Percentiles rank a stretch among this genome's conserved stretches.
Conservation (phyloP, 2,888 invertebrate genomes). For the Protonemura montana region DNA sequence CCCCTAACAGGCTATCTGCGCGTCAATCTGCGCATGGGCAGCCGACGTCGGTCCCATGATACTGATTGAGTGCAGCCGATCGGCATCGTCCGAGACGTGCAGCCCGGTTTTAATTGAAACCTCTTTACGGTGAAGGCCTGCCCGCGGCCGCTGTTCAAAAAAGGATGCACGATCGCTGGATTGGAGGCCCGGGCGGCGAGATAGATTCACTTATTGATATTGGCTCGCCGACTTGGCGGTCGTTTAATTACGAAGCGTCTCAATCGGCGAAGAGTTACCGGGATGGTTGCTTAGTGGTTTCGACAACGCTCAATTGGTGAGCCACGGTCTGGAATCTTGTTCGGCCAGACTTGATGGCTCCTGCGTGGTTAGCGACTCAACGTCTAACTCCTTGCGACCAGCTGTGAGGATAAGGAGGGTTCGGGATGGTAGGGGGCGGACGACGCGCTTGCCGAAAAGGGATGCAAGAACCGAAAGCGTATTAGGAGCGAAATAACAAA, state of each 20-base stretch:
- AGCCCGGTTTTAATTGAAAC: neutral
- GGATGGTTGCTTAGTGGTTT: too few relatives aligned
- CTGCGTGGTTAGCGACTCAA: too few relatives aligned
- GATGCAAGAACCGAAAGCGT: too few relatives aligned
- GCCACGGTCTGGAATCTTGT: too few relatives aligned
- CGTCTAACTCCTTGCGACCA: too few relatives aligned
- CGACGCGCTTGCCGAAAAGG: too few relatives aligned
- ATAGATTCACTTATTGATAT: neutral
- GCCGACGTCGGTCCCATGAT: neutral
- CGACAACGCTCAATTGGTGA: too few relatives aligned
- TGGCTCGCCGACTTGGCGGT: neutral
- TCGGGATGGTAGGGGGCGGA: too few relatives aligned
- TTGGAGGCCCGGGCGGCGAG: neutral
- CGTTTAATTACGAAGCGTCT: neutral
- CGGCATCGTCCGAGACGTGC: neutral
- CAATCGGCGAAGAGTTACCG: neutral
- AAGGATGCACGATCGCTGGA: neutral
- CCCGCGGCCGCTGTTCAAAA: neutral
- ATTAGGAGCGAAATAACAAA: too few relatives aligned
- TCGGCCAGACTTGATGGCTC: too few relatives aligned
- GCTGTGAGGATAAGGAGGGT: too few relatives aligned
- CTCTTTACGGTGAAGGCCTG: neutral
- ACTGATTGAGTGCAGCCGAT: neutral
- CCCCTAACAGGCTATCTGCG: neutral
- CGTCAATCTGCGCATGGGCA: neutral